phyloP scores from a whole-genome alignment of 1,140 invertebrate genomes.

The Eriocheir sinensis region DNA sequence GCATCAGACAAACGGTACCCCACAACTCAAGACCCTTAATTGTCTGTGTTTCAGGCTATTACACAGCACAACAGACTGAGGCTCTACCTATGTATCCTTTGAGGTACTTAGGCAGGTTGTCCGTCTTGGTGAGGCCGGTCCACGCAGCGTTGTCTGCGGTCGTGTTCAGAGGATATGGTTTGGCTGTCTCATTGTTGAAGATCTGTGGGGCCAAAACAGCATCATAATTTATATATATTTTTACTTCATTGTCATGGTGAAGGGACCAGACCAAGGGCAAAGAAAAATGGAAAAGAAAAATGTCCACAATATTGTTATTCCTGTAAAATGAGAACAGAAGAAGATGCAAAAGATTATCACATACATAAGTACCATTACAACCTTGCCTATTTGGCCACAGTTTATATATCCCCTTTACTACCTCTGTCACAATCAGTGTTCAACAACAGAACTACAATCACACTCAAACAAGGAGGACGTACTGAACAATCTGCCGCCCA shows the following conservation, averaged over 20 bases:
- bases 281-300: too few species aligned
- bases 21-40: too few species aligned
- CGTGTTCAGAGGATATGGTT: slow-evolving; percentile 80
- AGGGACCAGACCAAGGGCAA: too few species aligned
- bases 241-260: too few species aligned
- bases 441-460: background rate
- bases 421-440: background rate
- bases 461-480: slow-evolving; percentile 36
- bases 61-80: too few species aligned
- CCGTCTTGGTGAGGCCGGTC: slow-evolving; percentile 92
- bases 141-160: slow-evolving; percentile 91
- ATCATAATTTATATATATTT: background rate
- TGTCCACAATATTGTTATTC: background rate
- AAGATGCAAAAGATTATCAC: too few species aligned
- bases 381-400: too few species aligned
- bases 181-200: slow-evolving; percentile 45
- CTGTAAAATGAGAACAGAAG: background rate
- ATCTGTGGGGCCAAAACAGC: background rate
- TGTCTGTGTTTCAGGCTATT: too few species aligned
- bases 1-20: too few species aligned
- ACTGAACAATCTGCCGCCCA: slow-evolving; percentile 79
- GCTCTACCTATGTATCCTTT: slow-evolving; percentile 89
- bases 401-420: too few species aligned
- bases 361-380: too few species aligned
- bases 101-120: slow-evolving; percentile 87